Percentiles rank a stretch among this genome's conserved stretches.
Conservation (phyloP, 2,797 vertebrate genomes). For the Mus spretus region DNA sequence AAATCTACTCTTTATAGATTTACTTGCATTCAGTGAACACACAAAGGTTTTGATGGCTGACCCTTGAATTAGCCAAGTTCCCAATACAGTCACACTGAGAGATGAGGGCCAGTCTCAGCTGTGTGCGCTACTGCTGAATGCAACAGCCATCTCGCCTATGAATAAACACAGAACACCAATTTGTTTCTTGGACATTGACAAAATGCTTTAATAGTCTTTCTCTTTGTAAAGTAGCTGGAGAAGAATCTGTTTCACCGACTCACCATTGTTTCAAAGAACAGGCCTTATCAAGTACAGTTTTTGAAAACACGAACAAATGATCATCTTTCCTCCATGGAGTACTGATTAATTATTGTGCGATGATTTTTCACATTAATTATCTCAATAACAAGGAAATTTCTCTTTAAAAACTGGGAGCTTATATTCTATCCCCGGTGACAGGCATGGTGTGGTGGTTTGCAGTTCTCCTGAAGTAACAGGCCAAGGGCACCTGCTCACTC, state of each 20-base stretch:
- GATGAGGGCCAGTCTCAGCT: neutral
- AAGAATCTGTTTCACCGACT: neutral
- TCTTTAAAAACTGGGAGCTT: neutral
- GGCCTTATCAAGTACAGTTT: neutral
- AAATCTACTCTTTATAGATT: neutral
- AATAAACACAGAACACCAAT: neutral
- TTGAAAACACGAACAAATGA: slow-evolving; percentile 3
- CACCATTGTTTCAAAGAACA: slow-evolving; percentile 42
- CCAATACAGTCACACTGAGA: neutral
- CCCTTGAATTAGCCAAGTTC: neutral
- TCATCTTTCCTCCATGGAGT: neutral
- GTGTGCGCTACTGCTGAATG: neutral
- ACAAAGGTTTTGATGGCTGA: neutral
- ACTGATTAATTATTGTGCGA: neutral
- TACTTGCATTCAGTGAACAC: neutral
- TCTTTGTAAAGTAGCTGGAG: neutral
- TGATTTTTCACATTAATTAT: neutral
- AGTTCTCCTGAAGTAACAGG: slow-evolving; percentile 23
- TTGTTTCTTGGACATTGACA: slow-evolving; percentile 18
- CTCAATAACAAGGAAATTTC: slow-evolving; percentile 18
- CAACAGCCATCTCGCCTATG: neutral
- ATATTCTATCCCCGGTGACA: neutral
- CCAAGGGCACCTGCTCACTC: neutral
- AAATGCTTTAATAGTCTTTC: slow-evolving; percentile 3
- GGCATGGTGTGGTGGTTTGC: neutral